Evolutionary conservation across 2,888 invertebrate genomes (phyloP).

Genomic region (Leptopilina syphax): DNA sequence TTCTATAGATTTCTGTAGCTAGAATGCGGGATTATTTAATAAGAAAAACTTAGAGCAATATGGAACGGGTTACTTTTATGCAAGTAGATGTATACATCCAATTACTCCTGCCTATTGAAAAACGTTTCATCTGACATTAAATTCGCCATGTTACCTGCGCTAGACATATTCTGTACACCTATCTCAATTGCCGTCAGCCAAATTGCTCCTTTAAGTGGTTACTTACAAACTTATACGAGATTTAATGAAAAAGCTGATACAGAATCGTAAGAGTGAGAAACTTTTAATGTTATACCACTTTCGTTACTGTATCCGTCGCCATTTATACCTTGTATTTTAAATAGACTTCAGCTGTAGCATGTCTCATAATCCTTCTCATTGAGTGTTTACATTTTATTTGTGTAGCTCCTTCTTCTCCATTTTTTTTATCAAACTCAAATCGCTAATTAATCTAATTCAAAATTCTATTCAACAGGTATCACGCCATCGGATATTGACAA

Average conservation of each 20-base stretch:
- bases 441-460: constrained; percentile 33
- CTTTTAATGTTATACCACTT: constrained; percentile 1
- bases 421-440: neutral
- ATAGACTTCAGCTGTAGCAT: constrained; percentile 32
- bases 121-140: constrained; percentile 35
- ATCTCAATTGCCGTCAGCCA: constrained; percentile 40
- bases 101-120: constrained; percentile 31
- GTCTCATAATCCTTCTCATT: constrained; percentile 32
- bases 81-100: constrained; percentile 35
- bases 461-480: constrained; percentile 79
- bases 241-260: constrained; percentile 33
- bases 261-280: constrained; percentile 20
- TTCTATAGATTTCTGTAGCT: constrained; percentile 41
- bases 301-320: constrained; percentile 31
- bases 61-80: constrained; percentile 31
- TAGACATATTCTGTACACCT: constrained; percentile 41
- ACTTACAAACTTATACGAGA: constrained; percentile 26
- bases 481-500: constrained; percentile 99
- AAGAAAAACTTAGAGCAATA: constrained; percentile 35
- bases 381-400: neutral
- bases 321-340: constrained; percentile 10
- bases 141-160: constrained; percentile 40
- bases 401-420: constrained; percentile 20
- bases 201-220: constrained; percentile 37
- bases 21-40: constrained; percentile 37